Conservation (phyloP, 2,888 invertebrate genomes). For the Netelia virgata region DNA sequence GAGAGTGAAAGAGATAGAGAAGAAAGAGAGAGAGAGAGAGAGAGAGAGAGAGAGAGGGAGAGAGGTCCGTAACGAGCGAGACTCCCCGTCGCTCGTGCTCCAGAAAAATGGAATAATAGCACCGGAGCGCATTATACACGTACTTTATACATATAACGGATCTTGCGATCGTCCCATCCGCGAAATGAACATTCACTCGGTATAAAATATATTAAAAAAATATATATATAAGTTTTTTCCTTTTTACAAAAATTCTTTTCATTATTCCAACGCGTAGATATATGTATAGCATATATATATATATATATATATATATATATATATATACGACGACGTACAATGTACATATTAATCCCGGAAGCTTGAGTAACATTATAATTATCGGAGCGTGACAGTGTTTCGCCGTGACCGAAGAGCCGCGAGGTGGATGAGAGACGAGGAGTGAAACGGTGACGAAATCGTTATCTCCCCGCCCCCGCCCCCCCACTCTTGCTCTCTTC, state of each 20-base stretch:
- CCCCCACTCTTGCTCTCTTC: not conserved
- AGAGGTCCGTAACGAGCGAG: conserved; percentile 40
- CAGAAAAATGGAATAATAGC: conserved; percentile 56
- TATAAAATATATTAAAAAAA: conserved; percentile 15
- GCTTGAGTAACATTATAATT: conserved; percentile 53
- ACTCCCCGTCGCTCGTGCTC: conserved; percentile 29
- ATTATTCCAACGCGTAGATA: not conserved
- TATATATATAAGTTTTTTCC: not conserved
- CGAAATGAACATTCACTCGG: conserved; percentile 24
- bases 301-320: not conserved
- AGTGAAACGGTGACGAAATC: conserved; percentile 40
- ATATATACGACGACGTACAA: not conserved
- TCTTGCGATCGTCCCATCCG: conserved; percentile 11
- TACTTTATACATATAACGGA: not conserved
- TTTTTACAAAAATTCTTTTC: conserved; percentile 5
- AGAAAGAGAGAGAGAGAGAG: conserved; percentile 19
- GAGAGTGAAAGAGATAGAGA: not conserved
- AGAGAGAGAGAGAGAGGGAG: conserved; percentile 14
- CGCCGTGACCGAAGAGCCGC: conserved; percentile 7
- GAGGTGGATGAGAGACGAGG: conserved; percentile 8
- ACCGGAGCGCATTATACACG: not conserved
- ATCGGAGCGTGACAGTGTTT: conserved; percentile 45
- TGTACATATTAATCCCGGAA: conserved; percentile 20
- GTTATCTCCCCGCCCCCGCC: not conserved
- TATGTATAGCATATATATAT: not conserved